Percentiles rank a stretch among this genome's conserved stretches.
Conservation (phyloP, 2,113 vertebrate species). For the Leptobrachium leishanense region DNA sequence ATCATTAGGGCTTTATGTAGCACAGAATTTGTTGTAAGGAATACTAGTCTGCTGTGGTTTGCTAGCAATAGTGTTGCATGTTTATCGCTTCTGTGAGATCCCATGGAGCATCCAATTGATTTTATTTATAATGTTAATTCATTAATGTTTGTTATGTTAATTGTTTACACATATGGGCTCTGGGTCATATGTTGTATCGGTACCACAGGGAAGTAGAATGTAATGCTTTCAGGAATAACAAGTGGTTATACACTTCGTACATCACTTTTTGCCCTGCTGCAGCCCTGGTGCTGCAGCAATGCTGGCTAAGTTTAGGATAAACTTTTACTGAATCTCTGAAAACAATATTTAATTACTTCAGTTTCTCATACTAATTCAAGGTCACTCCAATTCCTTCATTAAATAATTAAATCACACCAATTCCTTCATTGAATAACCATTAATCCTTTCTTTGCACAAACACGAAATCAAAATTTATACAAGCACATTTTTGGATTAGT, state of each 20-base stretch:
- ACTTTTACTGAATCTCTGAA: not conserved
- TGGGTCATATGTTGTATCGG: slow-evolving; percentile 12
- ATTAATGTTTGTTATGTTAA: slow-evolving; percentile 45
- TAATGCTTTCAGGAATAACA: slow-evolving; percentile 6
- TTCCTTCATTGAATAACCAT: not conserved
- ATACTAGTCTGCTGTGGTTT: slow-evolving; percentile 24
- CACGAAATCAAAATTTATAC: not conserved
- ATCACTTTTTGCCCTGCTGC: not conserved
- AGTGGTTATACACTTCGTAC: not conserved
- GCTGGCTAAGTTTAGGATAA: not conserved
- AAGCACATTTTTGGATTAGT: not conserved
- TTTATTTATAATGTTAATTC: slow-evolving; percentile 38
- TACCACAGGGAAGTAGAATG: not conserved
- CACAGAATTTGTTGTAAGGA: slow-evolving; percentile 5
- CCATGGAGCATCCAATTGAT: slow-evolving; percentile 27
- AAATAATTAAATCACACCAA: too few species aligned
- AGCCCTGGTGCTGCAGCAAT: not conserved
- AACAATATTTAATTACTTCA: not conserved
- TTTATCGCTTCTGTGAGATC: too few species aligned
- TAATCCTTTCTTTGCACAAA: not conserved
- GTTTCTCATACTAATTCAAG: not conserved
- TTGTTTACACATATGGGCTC: slow-evolving; percentile 36
- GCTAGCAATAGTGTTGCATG: slow-evolving; percentile 18
- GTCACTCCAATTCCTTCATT: too few species aligned
- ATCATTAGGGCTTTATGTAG: slow-evolving; percentile 32